Evolutionary conservation across 2,888 invertebrate species (phyloP).

Genomic region (Apamea sordens): DNA sequence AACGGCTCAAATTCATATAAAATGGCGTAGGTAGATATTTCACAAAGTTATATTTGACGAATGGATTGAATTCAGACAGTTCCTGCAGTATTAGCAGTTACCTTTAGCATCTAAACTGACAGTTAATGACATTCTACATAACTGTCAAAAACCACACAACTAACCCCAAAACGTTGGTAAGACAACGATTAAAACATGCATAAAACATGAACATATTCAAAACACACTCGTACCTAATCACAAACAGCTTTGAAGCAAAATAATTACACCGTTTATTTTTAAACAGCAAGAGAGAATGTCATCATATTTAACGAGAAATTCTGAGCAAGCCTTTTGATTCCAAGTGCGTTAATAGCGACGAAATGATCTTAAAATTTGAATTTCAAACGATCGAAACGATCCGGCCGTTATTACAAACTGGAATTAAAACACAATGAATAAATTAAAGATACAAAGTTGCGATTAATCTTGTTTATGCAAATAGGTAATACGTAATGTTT

Average conservation of each 20-base stretch:
- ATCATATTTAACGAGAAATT: constrained; percentile 40
- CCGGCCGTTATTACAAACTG: constrained; percentile 43
- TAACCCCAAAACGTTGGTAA: background rate
- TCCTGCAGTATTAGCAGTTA: background rate
- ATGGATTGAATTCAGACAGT: background rate
- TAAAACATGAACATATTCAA: background rate
- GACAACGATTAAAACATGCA: constrained; percentile 20
- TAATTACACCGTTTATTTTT: constrained; percentile 31
- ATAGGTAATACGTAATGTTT: constrained; percentile 28
- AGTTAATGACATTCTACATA: background rate
- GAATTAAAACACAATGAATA: constrained; percentile 69
- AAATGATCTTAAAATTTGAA: constrained; percentile 66
- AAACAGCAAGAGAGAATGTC: constrained; percentile 23
- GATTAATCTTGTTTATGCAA: constrained; percentile 54
- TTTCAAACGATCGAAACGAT: constrained; percentile 59
- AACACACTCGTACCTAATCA: background rate
- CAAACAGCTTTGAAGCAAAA: constrained; percentile 26
- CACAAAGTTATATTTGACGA: too few relatives aligned
- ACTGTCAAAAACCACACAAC: background rate
- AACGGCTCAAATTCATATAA: too few relatives aligned
- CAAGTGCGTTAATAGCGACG: constrained; percentile 52
- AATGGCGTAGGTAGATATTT: too few relatives aligned
- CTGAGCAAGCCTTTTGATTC: constrained; percentile 48
- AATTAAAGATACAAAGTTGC: constrained; percentile 55
- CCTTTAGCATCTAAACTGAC: background rate